Base-by-base conservation (phyloP, 2,797 vertebrate genomes). In the Sebastes melanostomus region DNA sequence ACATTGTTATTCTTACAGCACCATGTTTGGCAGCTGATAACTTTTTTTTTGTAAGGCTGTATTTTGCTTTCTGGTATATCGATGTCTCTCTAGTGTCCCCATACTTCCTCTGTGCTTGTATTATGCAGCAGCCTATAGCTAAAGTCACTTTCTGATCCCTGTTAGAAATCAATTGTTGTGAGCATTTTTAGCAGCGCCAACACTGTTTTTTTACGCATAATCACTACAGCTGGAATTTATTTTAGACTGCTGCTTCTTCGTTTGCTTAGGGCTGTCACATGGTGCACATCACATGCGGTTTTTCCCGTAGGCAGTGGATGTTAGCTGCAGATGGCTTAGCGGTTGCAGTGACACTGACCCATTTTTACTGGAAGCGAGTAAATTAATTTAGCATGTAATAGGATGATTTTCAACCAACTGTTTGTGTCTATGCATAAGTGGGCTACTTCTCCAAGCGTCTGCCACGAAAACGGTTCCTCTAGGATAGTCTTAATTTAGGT, bases 351-450 rank as follows among this genome's bases (percentile, higher is more conserved):
- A 80, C 62, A 65, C 50, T 72, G 82, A 77, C 83, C 81, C 81
- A 85, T 82, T 83, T 88, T 84, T 74, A 55, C 32, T 27, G 18
- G 50, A 72, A 66, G 72, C 24, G 4, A 80, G 70, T 66, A 77
- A 78, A 80, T 85, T 75, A 66, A 86, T 78, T 78, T 72, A 74
- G 59, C 70, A 62, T 80, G 67, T 62, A 80, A 76, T 22, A 75
- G 56, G 59, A 77, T 81, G 1, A 82, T 66, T 81, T 75, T 29
- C 71, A 68, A 55, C 24, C 42, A 83, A 66, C 34, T 36, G 52
- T 69, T 78, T 63, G 29, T 75, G 60, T 70, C 42, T 68, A n/a
- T 70, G 72, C 50, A 75, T 50, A 69, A 69, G 70, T 54, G 25
- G 24, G 32, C 82, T 66, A 61, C 14, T 75, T 78, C 59, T 46